Percentiles rank a stretch among this genome's conserved stretches.
These are phyloP conservation scores for Ancistrus triradiatus DNA, from an alignment of 2,113 vertebrate species.

Conservation along the genomic window DNA sequence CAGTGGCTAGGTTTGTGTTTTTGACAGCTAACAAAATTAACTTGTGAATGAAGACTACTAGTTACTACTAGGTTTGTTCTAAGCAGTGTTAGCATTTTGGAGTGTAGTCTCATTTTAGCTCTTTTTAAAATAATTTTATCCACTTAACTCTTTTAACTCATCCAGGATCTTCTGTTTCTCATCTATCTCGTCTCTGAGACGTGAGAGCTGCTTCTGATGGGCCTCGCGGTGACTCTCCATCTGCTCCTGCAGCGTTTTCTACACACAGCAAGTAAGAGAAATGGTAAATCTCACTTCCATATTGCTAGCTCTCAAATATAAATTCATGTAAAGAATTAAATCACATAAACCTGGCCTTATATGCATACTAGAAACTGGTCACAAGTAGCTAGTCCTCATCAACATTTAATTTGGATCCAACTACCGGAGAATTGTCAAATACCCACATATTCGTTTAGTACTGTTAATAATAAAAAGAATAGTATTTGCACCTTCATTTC, in stretches of 20 bases:
- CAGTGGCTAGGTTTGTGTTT: no score
- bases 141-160: conserved; percentile 78
- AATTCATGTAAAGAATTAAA: no score
- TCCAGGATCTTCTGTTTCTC: conserved; percentile 85
- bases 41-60: not conserved
- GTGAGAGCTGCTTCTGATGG: conserved; percentile 85
- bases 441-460: not conserved
- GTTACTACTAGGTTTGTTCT: not conserved
- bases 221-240: conserved; percentile 85
- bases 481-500: conserved; percentile 79
- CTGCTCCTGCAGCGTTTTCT: conserved; percentile 83
- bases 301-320: no score
- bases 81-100: not conserved
- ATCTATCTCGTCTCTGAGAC: conserved; percentile 83
- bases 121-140: not conserved
- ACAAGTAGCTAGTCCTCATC: no score
- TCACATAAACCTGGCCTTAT: no score
- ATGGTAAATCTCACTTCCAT: not conserved
- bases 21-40: no score
- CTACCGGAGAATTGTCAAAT: no score
- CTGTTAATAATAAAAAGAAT: not conserved
- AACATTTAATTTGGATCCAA: no score
- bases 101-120: not conserved
- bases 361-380: no score
- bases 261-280: conserved; percentile 13